These are phyloP conservation scores for Hydrotaea cyrtoneurina DNA, from an alignment of 2,888 invertebrate species.

Conservation along the genomic window DNA sequence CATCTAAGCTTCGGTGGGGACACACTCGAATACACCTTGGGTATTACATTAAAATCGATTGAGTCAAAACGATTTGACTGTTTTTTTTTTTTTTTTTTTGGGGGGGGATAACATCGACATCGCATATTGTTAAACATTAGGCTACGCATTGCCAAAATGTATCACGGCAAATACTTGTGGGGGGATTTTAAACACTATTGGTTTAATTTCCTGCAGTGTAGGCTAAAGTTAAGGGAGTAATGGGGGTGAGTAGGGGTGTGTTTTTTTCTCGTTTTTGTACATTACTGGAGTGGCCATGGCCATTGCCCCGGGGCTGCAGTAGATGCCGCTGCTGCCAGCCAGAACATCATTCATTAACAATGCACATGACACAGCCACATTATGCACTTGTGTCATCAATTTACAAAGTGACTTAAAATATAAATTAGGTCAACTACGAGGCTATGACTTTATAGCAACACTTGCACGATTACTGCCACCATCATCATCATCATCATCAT, in stretches of 20 bases:
- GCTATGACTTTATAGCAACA: conserved; percentile 23
- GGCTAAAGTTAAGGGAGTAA: background rate
- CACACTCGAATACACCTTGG: no score
- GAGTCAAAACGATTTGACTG: no score
- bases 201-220: background rate
- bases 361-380: conserved; percentile 65
- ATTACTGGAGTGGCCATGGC: conserved; percentile 26
- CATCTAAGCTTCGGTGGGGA: no score
- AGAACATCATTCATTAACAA: conserved; percentile 70
- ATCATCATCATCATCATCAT: background rate
- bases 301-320: conserved; percentile 64
- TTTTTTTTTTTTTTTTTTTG: no score
- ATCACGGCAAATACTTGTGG: no score
- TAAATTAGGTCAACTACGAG: conserved; percentile 65
- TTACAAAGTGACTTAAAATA: conserved; percentile 67
- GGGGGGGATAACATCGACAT: no score
- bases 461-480: background rate
- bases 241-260: background rate
- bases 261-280: background rate
- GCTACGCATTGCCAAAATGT: no score
- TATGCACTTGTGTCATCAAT: conserved; percentile 67
- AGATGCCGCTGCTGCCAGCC: conserved; percentile 73
- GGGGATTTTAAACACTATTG: no score
- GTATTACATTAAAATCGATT: no score
- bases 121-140: no score